These are phyloP conservation scores for Ennomos quercinarius DNA, from an alignment of 2,888 invertebrate species.

Conservation along the genomic window DNA sequence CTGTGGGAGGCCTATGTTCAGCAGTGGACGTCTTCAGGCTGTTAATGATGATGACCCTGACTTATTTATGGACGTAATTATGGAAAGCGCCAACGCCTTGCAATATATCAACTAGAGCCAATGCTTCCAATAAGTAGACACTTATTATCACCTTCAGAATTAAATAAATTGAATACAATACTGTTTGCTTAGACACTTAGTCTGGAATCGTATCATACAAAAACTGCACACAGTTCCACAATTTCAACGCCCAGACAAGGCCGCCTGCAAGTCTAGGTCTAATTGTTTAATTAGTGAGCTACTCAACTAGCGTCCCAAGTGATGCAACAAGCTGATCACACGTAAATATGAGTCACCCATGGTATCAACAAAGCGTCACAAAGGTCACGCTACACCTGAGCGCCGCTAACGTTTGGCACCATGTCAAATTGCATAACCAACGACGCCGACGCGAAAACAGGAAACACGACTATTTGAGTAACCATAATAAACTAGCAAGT, in stretches of 20 bases:
- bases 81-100: too few species aligned
- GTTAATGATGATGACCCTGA: too few species aligned
- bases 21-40: too few species aligned
- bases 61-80: too few species aligned
- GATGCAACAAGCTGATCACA: slow-evolving; percentile 33
- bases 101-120: too few species aligned
- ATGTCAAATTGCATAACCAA: slow-evolving; percentile 78
- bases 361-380: slow-evolving; percentile 46
- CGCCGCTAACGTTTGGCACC: slow-evolving; percentile 63
- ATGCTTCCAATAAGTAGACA: too few species aligned
- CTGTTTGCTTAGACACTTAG: too few species aligned
- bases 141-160: too few species aligned
- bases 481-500: slow-evolving; percentile 56
- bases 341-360: slow-evolving; percentile 48
- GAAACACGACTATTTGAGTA: slow-evolving; percentile 76
- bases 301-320: slow-evolving; percentile 24
- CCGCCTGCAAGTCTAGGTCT: slow-evolving; percentile 8
- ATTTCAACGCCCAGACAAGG: slow-evolving; percentile 6
- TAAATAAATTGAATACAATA: too few species aligned
- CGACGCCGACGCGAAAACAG: slow-evolving; percentile 71
- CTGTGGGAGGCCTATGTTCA: too few species aligned
- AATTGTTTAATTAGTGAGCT: slow-evolving; percentile 33
- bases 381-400: slow-evolving; percentile 76
- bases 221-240: slow-evolving; percentile 1
- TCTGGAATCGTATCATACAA: not conserved